Conservation (phyloP, 2,113 vertebrate species). For the Fukomys damarensis region DNA sequence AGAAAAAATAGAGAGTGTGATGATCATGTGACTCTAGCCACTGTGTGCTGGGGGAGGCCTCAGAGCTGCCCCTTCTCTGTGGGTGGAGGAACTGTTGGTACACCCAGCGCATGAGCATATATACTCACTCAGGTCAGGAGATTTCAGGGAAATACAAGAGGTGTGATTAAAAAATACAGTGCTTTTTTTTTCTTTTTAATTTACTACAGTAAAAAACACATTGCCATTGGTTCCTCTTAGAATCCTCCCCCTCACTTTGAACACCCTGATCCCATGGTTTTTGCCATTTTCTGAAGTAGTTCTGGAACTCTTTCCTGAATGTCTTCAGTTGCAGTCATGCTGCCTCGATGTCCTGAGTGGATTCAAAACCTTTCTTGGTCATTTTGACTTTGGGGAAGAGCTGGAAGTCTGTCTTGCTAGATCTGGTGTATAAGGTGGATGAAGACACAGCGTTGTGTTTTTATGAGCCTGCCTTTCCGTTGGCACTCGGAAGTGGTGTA, state of each 20-base stretch:
- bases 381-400: not conserved
- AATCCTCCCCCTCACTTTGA: not conserved
- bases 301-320: not conserved
- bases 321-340: not conserved
- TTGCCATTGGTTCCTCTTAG: not conserved
- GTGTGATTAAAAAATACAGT: not conserved
- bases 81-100: not conserved
- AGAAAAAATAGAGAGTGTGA: not conserved
- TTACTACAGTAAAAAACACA: not conserved
- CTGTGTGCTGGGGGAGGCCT: not conserved
- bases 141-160: not conserved
- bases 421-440: not conserved
- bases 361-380: not conserved
- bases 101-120: rapidly evolving
- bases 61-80: rapidly evolving
- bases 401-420: not conserved
- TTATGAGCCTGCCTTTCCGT: not conserved
- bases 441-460: not conserved
- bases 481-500: not conserved
- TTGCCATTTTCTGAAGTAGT: not conserved
- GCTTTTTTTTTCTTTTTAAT: not conserved
- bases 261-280: not conserved
- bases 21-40: not conserved
- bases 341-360: not conserved
- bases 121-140: not conserved